Conservation (phyloP, 2,888 invertebrate species). For the Elmis aenea region DNA sequence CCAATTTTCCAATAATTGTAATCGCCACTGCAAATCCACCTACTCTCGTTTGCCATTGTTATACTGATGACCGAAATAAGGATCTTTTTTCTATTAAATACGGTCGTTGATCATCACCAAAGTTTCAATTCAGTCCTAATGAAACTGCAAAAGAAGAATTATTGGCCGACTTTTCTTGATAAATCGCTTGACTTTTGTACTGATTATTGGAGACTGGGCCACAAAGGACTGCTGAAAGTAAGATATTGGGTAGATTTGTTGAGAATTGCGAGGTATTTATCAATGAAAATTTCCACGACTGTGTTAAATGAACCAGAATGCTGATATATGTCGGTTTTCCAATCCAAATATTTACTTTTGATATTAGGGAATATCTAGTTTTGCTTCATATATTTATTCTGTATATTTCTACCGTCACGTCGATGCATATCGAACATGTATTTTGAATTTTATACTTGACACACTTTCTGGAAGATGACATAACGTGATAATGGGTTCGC, state of each 20-base stretch:
- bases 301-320: constrained; percentile 30
- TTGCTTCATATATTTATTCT: neutral
- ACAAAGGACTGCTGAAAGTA: constrained; percentile 52
- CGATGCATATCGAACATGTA: too few species aligned
- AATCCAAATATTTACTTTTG: constrained; percentile 10
- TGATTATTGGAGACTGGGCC: constrained; percentile 48
- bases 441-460: too few species aligned
- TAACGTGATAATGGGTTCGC: too few species aligned
- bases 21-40: too few species aligned
- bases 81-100: too few species aligned
- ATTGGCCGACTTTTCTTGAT: constrained; percentile 38
- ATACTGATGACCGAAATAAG: too few species aligned
- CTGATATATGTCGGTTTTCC: constrained; percentile 21
- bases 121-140: constrained; percentile 27
- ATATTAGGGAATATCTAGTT: neutral
- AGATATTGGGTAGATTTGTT: constrained; percentile 43
- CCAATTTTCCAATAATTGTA: too few species aligned
- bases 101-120: too few species aligned
- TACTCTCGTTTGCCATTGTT: too few species aligned
- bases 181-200: constrained; percentile 42
- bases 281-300: constrained; percentile 37
- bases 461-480: too few species aligned
- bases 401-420: too few species aligned
- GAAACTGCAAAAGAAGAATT: constrained; percentile 37
- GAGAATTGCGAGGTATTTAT: constrained; percentile 39